Percentiles rank a stretch among this genome's conserved stretches.
These are phyloP conservation scores for Iselma pallidipennis DNA, from an alignment of 2,888 invertebrate species.

Conservation along the genomic window DNA sequence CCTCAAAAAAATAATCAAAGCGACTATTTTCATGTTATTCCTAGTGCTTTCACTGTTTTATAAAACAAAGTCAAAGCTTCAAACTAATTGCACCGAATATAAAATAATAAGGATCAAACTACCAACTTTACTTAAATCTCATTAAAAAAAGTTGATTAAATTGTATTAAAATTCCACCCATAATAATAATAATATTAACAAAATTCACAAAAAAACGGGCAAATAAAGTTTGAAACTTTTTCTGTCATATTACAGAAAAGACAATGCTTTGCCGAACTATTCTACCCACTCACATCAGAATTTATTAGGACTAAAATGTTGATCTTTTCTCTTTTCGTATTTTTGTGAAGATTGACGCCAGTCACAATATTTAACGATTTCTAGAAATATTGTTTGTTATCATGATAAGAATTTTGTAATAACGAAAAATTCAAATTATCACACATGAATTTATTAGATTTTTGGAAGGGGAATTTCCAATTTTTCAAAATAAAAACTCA, in stretches of 20 bases:
- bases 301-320: not conserved
- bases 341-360: too few relatives aligned
- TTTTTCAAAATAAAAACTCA: too few relatives aligned
- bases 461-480: too few relatives aligned
- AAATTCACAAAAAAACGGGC: not conserved
- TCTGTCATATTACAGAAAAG: not conserved
- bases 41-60: not conserved
- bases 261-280: too few relatives aligned
- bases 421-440: too few relatives aligned
- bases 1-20: constrained; percentile 5
- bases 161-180: not conserved
- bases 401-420: too few relatives aligned
- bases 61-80: not conserved
- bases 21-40: not conserved
- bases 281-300: too few relatives aligned
- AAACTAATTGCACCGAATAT: not conserved
- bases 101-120: not conserved
- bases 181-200: not conserved
- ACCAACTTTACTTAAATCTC: not conserved
- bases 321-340: too few relatives aligned
- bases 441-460: too few relatives aligned
- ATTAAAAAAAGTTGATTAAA: not conserved
- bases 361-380: too few relatives aligned
- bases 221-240: not conserved
- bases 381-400: too few relatives aligned